Conservation (phyloP, 2,797 vertebrate species). For the Helicolenus hilgendorfi region DNA sequence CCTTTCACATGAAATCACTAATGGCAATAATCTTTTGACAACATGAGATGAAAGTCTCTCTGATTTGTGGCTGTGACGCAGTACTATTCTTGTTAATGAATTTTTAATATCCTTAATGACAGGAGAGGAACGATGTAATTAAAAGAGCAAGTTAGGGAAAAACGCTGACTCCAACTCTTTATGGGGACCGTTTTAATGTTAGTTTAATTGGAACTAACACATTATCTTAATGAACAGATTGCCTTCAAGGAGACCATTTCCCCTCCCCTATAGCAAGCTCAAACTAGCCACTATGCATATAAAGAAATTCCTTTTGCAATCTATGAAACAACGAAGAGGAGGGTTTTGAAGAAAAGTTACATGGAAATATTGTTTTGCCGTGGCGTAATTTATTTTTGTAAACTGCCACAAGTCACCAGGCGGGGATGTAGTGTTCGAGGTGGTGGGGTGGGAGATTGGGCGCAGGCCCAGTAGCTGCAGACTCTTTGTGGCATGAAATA, state of each 20-base stretch:
- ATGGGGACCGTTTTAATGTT: conserved; percentile 99
- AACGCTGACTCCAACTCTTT: conserved; percentile 99
- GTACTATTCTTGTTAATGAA: conserved; percentile 99
- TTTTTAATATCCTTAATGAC: conserved; percentile 99
- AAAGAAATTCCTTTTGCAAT: conserved; percentile 58
- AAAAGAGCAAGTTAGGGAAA: conserved; percentile 99
- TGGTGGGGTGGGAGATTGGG: background rate
- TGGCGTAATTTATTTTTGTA: conserved; percentile 29
- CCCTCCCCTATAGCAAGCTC: conserved; percentile 83
- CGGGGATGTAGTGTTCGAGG: background rate
- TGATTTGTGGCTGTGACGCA: conserved; percentile 94
- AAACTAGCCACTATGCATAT: conserved; percentile 82
- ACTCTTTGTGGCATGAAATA: conserved; percentile 78
- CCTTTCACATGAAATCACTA: conserved; percentile 86
- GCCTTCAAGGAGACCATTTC: conserved; percentile 94
- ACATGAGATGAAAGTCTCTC: conserved; percentile 96
- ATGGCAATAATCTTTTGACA: conserved; percentile 90
- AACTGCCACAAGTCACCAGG: conserved; percentile 29
- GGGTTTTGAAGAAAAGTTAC: conserved; percentile 7
- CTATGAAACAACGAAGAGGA: conserved; percentile 27
- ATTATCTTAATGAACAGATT: conserved; percentile 99
- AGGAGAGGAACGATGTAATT: conserved; percentile 99
- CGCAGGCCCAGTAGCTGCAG: conserved; percentile 13
- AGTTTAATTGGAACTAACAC: conserved; percentile 99
- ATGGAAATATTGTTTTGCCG: background rate